Evolutionary conservation across 2,888 invertebrate species (phyloP).

Genomic region (Eumacrocentrus americanus): DNA sequence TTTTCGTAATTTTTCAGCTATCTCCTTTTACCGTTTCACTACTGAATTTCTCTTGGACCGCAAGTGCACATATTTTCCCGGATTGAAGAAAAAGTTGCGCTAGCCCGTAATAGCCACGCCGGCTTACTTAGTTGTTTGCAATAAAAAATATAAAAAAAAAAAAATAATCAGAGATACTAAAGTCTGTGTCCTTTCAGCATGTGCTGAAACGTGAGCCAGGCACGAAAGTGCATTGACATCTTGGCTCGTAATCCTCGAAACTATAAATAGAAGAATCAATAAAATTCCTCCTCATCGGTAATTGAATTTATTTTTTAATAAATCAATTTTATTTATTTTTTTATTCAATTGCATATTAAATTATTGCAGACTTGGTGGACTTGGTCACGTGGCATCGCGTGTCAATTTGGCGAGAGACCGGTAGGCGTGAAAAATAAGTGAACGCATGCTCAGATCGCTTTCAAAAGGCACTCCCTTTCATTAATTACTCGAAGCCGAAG

Average conservation of each 20-base stretch:
- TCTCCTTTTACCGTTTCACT: too few relatives aligned
- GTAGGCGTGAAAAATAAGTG: constrained; percentile 29
- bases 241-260: not conserved
- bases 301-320: not conserved
- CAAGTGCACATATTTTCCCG: too few relatives aligned
- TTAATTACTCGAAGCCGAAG: constrained; percentile 25
- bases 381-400: constrained; percentile 25
- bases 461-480: constrained; percentile 28
- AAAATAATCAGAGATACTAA: not conserved
- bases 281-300: not conserved
- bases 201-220: constrained; percentile 18
- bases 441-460: constrained; percentile 24
- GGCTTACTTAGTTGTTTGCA: not conserved
- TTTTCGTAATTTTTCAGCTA: too few relatives aligned
- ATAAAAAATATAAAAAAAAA: not conserved
- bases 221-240: constrained; percentile 27
- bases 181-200: constrained; percentile 19
- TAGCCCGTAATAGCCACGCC: too few relatives aligned
- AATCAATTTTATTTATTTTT: not conserved
- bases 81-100: too few relatives aligned
- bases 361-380: not conserved
- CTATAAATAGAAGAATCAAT: not conserved
- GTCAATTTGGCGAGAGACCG: constrained; percentile 22
- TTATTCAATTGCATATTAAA: not conserved
- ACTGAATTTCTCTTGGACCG: too few relatives aligned